These are phyloP conservation scores for Anoplopoma fimbria DNA, from an alignment of 2,113 vertebrate species.

Conservation along the genomic window DNA sequence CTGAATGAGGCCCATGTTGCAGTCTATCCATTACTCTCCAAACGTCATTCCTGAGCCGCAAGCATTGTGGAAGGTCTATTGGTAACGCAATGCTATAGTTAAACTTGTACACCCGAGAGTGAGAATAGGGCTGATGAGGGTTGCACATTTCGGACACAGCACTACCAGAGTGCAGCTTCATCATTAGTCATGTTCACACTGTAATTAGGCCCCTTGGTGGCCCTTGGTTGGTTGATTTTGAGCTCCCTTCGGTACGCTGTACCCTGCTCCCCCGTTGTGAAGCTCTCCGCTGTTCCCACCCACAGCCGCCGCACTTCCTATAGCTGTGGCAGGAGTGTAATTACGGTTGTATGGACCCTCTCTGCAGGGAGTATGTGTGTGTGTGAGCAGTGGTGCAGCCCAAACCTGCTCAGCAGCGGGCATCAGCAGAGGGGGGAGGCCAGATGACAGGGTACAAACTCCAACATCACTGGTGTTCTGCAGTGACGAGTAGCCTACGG, in stretches of 20 bases:
- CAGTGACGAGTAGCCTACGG: background rate
- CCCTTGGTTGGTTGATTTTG: slow-evolving; percentile 59
- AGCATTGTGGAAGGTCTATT: slow-evolving; percentile 33
- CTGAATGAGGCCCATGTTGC: background rate
- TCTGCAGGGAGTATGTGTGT: slow-evolving; percentile 6
- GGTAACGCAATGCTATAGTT: background rate
- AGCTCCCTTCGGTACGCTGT: slow-evolving; percentile 21
- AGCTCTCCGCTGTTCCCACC: slow-evolving; percentile 46
- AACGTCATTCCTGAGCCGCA: slow-evolving; percentile 2
- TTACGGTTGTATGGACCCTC: slow-evolving; percentile 60
- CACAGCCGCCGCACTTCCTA: slow-evolving; percentile 49
- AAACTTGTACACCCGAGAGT: slow-evolving; percentile 22
- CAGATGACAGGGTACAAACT: slow-evolving; percentile 20
- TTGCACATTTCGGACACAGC: slow-evolving; percentile 47
- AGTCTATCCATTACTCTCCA: slow-evolving; percentile 23
- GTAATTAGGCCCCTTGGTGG: slow-evolving; percentile 73
- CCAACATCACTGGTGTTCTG: background rate
- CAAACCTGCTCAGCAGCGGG: slow-evolving; percentile 28
- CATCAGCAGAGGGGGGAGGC: slow-evolving; percentile 9
- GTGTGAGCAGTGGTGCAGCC: slow-evolving; percentile 15
- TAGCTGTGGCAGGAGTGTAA: slow-evolving; percentile 65
- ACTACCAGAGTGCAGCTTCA: slow-evolving; percentile 43
- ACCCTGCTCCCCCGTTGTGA: slow-evolving; percentile 57
- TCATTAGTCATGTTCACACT: slow-evolving; percentile 54
- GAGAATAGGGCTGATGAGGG: slow-evolving; percentile 31